Percentiles rank a stretch among this genome's conserved stretches.
phyloP scores from a whole-genome alignment of 2,888 invertebrate species.

The Trisateles emortualis region DNA sequence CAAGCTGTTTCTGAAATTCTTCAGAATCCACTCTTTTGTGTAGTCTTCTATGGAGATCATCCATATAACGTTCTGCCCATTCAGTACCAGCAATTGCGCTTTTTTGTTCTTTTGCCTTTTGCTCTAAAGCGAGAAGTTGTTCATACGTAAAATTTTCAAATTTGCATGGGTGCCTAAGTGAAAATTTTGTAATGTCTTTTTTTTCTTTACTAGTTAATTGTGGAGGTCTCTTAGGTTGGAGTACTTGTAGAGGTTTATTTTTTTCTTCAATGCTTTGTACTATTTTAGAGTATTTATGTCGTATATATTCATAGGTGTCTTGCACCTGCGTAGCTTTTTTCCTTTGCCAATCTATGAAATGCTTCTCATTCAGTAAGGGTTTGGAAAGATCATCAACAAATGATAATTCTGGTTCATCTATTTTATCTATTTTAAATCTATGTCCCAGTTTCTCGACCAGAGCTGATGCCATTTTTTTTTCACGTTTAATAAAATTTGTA shows the following conservation, averaged over 20 bases:
- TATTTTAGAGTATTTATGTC: conserved; percentile 76
- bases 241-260: conserved; percentile 54
- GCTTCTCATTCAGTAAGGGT: conserved; percentile 77
- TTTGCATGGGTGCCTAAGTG: conserved; percentile 66
- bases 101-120: conserved; percentile 61
- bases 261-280: conserved; percentile 66
- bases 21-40: conserved; percentile 73
- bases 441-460: conserved; percentile 73
- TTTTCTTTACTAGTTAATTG: conserved; percentile 56
- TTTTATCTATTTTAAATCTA: conserved; percentile 70
- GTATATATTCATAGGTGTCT: conserved; percentile 73
- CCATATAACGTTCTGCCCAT: conserved; percentile 81
- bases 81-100: conserved; percentile 66
- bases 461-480: conserved; percentile 73
- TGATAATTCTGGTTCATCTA: conserved; percentile 64
- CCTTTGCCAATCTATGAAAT: conserved; percentile 87
- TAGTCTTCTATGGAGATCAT: conserved; percentile 78
- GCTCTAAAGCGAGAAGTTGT: conserved; percentile 68
- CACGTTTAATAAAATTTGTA: conserved; percentile 83
- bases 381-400: conserved; percentile 75
- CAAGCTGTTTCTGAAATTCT: conserved; percentile 81
- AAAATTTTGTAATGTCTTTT: conserved; percentile 72
- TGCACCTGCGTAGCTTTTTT: conserved; percentile 79
- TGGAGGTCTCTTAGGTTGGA: conserved; percentile 34
- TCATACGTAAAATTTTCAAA: conserved; percentile 76